Percentiles rank a stretch among this genome's conserved stretches.
These are phyloP conservation scores for Pachyuromys duprasi DNA, from an alignment of 2,797 vertebrate genomes.

Conservation along the genomic window DNA sequence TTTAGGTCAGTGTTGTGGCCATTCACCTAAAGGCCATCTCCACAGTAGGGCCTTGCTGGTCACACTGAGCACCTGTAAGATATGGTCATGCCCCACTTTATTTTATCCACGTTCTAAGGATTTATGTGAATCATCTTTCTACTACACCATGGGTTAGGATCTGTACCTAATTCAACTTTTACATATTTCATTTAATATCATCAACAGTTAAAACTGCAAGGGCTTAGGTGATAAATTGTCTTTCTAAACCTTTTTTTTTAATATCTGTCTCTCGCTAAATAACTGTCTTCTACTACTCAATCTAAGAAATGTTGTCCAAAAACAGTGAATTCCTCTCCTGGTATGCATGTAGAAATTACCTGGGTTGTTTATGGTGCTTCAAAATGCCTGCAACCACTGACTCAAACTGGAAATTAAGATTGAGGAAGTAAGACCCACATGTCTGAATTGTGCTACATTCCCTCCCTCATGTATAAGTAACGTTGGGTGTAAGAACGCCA, in stretches of 20 bases:
- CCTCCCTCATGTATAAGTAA: not conserved
- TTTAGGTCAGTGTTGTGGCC: not conserved
- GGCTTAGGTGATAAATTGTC: not conserved
- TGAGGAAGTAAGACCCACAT: not conserved
- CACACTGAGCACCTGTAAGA: not conserved
- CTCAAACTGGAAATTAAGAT: not conserved
- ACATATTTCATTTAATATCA: not conserved
- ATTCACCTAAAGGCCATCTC: not conserved
- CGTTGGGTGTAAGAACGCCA: not conserved
- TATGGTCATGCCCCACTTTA: not conserved
- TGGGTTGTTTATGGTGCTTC: not conserved
- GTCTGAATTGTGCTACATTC: not conserved
- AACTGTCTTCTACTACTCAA: not conserved
- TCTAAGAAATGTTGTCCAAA: not conserved
- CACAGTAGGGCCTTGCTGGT: not conserved
- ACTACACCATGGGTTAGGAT: not conserved
- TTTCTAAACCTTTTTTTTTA: not conserved
- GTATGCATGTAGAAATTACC: not conserved
- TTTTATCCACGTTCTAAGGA: constrained; percentile 25
- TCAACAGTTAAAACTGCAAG: not conserved
- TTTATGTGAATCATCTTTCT: not conserved
- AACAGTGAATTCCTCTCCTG: not conserved
- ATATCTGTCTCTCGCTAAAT: not conserved
- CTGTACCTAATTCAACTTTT: not conserved
- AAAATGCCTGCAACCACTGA: not conserved